Evolutionary conservation across 1,140 invertebrate species (phyloP).

Genomic region (Drosophila hydei): DNA sequence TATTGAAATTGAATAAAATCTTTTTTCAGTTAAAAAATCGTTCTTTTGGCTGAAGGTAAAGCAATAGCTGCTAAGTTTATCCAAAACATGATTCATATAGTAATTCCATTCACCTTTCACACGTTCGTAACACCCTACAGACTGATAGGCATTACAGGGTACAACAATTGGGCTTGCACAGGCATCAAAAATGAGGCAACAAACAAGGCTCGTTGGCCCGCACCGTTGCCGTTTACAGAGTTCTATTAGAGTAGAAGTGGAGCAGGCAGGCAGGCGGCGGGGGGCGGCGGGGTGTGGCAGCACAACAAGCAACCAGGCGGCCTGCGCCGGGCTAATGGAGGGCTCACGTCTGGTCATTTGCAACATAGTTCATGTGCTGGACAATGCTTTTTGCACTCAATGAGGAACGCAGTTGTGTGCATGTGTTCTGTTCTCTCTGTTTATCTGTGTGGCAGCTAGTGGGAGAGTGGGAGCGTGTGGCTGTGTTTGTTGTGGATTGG

Average conservation of each 20-base stretch:
- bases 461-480: background rate
- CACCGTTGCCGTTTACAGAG: constrained; percentile 39
- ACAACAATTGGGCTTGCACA: constrained; percentile 18
- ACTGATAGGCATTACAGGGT: constrained; percentile 16
- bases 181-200: constrained; percentile 56
- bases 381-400: constrained; percentile 80
- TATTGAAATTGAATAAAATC: too few species aligned
- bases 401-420: constrained; percentile 50
- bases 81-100: too few species aligned
- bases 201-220: constrained; percentile 53
- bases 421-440: constrained; percentile 22
- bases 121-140: background rate
- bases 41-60: too few species aligned
- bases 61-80: too few species aligned
- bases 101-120: too few species aligned
- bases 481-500: constrained; percentile 4
- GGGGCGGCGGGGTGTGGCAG: background rate
- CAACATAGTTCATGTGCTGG: constrained; percentile 78
- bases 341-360: constrained; percentile 79
- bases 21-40: too few species aligned
- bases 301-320: constrained; percentile 21
- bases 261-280: background rate
- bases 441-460: background rate
- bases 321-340: constrained; percentile 59
- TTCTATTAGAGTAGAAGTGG: constrained; percentile 7